phyloP scores from a whole-genome alignment of 1,140 invertebrate species.

The Neodiprion fabricii region DNA sequence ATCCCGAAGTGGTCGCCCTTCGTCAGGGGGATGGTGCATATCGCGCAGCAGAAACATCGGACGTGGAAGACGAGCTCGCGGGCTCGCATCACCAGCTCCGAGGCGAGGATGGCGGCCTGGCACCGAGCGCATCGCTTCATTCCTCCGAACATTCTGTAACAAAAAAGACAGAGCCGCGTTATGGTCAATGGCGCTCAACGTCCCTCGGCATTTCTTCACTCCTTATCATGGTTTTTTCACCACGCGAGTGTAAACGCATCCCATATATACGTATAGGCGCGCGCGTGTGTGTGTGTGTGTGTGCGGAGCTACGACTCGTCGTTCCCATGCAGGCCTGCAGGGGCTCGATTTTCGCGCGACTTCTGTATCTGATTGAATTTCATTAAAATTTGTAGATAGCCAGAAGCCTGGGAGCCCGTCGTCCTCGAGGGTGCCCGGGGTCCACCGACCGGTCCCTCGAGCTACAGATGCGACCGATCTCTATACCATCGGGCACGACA shows the following conservation, averaged over 20 bases:
- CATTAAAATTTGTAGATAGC: background rate
- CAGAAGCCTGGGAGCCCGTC: background rate
- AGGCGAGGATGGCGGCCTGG: slow-evolving; percentile 87
- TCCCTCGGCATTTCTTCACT: background rate
- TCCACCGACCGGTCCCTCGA: background rate
- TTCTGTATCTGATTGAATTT: slow-evolving; percentile 4
- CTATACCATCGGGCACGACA: slow-evolving; percentile 37
- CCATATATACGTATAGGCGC: no score
- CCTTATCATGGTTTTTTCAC: no score
- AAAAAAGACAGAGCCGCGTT: slow-evolving; percentile 29
- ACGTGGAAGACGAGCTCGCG: slow-evolving; percentile 93
- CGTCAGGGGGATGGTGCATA: slow-evolving; percentile 83
- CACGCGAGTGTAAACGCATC: no score
- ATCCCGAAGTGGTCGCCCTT: slow-evolving; percentile 96
- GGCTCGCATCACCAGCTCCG: slow-evolving; percentile 95
- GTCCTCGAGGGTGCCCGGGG: background rate
- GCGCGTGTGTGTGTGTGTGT: no score
- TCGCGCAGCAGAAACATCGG: slow-evolving; percentile 91
- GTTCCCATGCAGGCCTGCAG: background rate
- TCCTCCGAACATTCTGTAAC: slow-evolving; percentile 76
- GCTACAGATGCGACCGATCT: background rate
- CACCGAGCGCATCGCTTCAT: slow-evolving; percentile 88
- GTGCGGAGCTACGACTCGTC: no score
- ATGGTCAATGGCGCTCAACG: background rate
- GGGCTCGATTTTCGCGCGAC: background rate